Conservation (phyloP, 2,888 invertebrate genomes). For the Nomada fucata region DNA sequence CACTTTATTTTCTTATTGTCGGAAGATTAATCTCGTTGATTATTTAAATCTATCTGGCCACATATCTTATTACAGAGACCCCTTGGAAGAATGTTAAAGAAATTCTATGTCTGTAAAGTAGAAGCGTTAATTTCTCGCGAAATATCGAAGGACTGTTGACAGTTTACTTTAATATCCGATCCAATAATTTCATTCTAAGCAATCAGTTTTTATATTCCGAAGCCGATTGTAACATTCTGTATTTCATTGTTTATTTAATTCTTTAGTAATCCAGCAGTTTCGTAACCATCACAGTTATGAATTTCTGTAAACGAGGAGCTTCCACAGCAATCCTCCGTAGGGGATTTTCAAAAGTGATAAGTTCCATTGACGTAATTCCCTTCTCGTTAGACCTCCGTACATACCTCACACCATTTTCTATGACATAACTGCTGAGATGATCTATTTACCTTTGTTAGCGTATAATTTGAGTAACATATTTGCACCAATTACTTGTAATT, state of each 20-base stretch:
- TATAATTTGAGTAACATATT: neutral
- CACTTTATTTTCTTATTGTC: no score
- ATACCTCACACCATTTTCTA: neutral
- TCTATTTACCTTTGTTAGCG: neutral
- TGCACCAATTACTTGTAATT: neutral
- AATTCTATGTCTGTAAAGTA: neutral
- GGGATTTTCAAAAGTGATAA: constrained; percentile 6
- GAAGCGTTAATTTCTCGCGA: neutral
- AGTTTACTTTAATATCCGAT: neutral
- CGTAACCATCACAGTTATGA: neutral
- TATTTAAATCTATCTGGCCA: no score
- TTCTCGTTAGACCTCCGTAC: neutral
- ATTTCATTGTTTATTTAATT: no score
- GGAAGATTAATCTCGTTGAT: no score
- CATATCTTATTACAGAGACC: no score
- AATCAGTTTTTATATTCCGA: no score
- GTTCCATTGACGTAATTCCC: constrained; percentile 13
- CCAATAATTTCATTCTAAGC: neutral
- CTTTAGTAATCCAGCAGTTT: neutral
- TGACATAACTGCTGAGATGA: constrained; percentile 5
- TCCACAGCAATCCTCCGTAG: neutral
- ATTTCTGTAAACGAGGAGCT: constrained; percentile 12
- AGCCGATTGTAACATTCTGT: no score
- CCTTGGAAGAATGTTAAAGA: no score
- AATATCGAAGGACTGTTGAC: neutral